Conservation (phyloP, 1,140 invertebrate genomes). For the Drosophila orosa region DNA sequence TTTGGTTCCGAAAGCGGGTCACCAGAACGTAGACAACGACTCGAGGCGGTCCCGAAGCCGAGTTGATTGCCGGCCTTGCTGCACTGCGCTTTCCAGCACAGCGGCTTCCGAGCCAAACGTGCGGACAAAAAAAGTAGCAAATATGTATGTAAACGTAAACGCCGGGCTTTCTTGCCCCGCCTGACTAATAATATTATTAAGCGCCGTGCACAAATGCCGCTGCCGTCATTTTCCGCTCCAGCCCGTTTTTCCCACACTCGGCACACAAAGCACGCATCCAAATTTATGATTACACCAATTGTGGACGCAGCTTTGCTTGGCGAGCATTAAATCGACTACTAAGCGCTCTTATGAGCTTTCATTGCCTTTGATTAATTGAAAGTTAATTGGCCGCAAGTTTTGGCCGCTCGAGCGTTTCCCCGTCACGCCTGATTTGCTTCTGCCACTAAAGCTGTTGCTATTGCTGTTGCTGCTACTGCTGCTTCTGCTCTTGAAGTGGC, state of each 20-base stretch:
- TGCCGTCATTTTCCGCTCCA: conserved; percentile 65
- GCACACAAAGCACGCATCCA: conserved; percentile 51
- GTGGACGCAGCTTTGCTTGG: conserved; percentile 35
- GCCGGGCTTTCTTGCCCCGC: background rate
- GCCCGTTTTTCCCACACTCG: conserved; percentile 76
- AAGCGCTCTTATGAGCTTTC: conserved; percentile 44
- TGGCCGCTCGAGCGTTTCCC: conserved; percentile 48
- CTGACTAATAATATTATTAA: conserved; percentile 60
- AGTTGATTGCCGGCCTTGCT: conserved; percentile 67
- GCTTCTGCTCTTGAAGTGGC: conserved; percentile 14
- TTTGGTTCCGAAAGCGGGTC: conserved; percentile 68
- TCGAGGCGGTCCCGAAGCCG: conserved; percentile 40
- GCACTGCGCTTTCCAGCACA: conserved; percentile 55
- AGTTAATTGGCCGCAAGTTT: conserved; percentile 70
- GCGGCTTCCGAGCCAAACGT: background rate
- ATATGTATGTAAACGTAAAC: conserved; percentile 24
- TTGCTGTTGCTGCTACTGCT: background rate
- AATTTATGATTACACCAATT: conserved; percentile 68
- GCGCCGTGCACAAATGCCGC: conserved; percentile 35
- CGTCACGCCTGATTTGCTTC: conserved; percentile 62
- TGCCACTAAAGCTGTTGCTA: background rate
- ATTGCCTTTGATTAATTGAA: conserved; percentile 75
- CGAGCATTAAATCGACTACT: conserved; percentile 52
- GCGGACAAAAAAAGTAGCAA: conserved; percentile 15
- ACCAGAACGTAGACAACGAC: conserved; percentile 67